Evolutionary conservation across 2,888 invertebrate species (phyloP), one percentile per base, ranked within the genome.

Genomic region (Leucania comma): DNA sequence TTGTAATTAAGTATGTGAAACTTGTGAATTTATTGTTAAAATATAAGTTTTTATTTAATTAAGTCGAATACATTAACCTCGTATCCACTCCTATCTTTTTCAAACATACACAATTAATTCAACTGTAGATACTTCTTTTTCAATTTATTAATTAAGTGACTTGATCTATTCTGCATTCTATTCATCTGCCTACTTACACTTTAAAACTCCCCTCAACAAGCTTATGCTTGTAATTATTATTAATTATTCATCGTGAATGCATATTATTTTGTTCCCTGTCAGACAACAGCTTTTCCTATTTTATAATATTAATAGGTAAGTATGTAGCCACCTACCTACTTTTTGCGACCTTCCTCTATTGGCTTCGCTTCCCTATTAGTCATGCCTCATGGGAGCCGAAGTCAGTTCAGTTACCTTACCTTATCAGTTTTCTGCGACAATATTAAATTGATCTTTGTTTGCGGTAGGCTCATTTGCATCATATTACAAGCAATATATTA

Each of bases 1-100:
- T 83, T 83, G 69, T 83, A 83, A 81, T 77, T 80, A 42, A 42
- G 42, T 42, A 80, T 75, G 79, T 83, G 76, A 72, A 74, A 75
- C 60, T 79, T 79, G 71, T 78, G 75, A 80, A 81, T 79, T 79
- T 79, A 79, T 72, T 57, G 46, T 54, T 68, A 48, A 51, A 69
- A 65, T 62, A 63, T 42, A 14, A 46, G 32, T 29, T 61, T 78
- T 75, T 80, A 80, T 78, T 67, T 66, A 57, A 72, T 67, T 66
- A 77, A 72, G 67, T 75, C 59, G 35, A 65, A 56, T 59, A 68
- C 56, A 61, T 62, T 50, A 61, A 73, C 35, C 69, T 53, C 35
- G 35, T 68, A 70, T 76, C 51, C 60, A 71, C 22, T 56, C 32
- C 48, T 35, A 70, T 75, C 24, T 50, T 71, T n/a, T n/a, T 29